Conservation (phyloP, 2,888 invertebrate genomes). For the Erebia aethiops region DNA sequence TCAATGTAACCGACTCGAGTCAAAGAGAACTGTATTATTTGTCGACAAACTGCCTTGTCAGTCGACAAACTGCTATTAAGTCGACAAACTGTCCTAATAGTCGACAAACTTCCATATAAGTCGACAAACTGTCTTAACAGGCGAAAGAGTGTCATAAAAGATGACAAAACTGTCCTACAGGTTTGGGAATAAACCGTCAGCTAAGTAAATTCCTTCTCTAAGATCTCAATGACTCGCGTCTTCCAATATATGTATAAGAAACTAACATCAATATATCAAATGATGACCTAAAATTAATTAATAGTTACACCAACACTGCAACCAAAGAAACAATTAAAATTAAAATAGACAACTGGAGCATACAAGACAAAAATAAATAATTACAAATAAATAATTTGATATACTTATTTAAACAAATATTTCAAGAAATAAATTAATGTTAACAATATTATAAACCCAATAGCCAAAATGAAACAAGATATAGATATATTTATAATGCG, state of each 20-base stretch:
- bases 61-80: no score
- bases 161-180: not conserved
- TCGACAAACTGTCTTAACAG: not conserved
- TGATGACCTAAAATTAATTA: not conserved
- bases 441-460: no score
- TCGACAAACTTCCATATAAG: not conserved
- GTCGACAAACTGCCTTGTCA: not conserved
- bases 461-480: not conserved
- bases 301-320: not conserved
- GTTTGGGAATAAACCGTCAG: not conserved
- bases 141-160: not conserved
- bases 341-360: not conserved
- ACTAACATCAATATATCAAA: slow-evolving; percentile 1
- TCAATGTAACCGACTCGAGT: slow-evolving; percentile 58
- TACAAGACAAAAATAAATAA: not conserved
- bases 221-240: slow-evolving; percentile 8
- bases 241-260: slow-evolving; percentile 1
- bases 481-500: not conserved
- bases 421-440: not conserved
- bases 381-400: not conserved
- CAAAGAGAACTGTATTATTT: slow-evolving; percentile 46
- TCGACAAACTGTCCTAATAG: no score
- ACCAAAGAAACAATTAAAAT: not conserved
- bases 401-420: not conserved
- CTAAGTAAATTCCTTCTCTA: no score